Conservation (phyloP, 1,140 invertebrate genomes). For the Anagrus nilaparvatae region DNA sequence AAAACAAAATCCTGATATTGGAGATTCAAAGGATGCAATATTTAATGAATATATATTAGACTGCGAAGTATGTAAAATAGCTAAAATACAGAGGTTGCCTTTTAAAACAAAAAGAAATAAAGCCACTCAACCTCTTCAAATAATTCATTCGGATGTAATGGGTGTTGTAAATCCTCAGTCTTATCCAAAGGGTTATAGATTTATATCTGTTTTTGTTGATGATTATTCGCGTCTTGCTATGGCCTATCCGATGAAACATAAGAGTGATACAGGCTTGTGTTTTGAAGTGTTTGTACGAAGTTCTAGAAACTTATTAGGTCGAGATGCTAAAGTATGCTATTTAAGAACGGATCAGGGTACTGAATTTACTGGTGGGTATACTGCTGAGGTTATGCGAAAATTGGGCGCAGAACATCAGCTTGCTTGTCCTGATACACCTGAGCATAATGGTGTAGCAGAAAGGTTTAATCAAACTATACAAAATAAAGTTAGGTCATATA, state of each 20-base stretch:
- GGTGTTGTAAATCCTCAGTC: constrained; percentile 6
- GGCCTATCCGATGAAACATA: constrained; percentile 10
- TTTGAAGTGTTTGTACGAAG: constrained; percentile 9
- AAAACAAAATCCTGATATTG: not conserved
- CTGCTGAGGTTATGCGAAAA: constrained; percentile 7
- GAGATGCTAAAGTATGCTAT: constrained; percentile 12
- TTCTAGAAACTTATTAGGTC: constrained; percentile 12
- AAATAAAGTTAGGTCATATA: constrained; percentile 20
- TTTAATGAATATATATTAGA: no score
- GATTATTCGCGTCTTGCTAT: constrained; percentile 13
- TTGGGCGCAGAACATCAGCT: constrained; percentile 8
- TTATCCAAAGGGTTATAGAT: constrained; percentile 10
- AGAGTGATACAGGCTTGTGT: constrained; percentile 8
- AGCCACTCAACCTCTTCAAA: constrained; percentile 9
- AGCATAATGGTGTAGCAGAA: constrained; percentile 8
- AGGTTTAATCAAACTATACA: constrained; percentile 27
- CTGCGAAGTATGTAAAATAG: not conserved
- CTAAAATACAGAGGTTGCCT: not conserved
- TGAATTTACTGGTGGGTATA: constrained; percentile 11
- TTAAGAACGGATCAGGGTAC: constrained; percentile 13
- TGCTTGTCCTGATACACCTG: no score
- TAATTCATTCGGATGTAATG: constrained; percentile 11
- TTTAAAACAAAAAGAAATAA: constrained; percentile 2
- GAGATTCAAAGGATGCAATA: not conserved
- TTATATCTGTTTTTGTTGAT: constrained; percentile 13